Evolutionary conservation across 1,140 invertebrate genomes (phyloP).

Genomic region (Cataglyphis hispanica): DNA sequence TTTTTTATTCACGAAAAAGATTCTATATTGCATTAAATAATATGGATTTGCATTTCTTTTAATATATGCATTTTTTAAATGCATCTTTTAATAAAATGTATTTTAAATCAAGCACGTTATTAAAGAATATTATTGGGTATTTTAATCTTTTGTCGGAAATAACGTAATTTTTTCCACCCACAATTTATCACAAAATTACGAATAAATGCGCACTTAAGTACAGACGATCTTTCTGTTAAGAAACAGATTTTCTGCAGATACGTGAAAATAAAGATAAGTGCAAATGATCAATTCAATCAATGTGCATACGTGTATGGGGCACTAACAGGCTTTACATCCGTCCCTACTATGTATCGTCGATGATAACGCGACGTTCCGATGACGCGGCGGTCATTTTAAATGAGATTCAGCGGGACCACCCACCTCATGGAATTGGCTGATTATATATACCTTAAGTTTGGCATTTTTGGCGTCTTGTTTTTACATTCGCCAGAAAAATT

Average conservation of each 20-base stretch:
- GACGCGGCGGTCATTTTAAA: conserved; percentile 84
- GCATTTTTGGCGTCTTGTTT: conserved; percentile 56
- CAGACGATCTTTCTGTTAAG: not conserved
- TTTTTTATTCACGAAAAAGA: too few relatives aligned
- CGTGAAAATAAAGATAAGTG: not conserved
- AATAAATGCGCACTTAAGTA: not conserved
- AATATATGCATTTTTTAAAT: not conserved
- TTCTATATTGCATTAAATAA: not conserved
- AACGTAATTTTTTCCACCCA: not conserved
- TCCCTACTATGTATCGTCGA: conserved; percentile 29
- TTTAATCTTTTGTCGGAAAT: not conserved
- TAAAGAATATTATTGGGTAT: not conserved
- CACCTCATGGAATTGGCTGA: conserved; percentile 81
- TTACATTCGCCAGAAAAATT: conserved; percentile 60
- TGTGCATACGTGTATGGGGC: conserved; percentile 1
- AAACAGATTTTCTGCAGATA: not conserved
- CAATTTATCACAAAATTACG: not conserved
- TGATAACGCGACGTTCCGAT: conserved; percentile 74
- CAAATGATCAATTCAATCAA: not conserved
- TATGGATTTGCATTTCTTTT: not conserved
- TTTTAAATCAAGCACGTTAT: not conserved
- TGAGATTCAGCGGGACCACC: conserved; percentile 82
- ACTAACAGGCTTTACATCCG: conserved; percentile 56
- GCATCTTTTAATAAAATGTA: not conserved
- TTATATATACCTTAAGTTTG: conserved; percentile 73